phyloP scores from a whole-genome alignment of 2,888 invertebrate genomes.

The Tetropium fuscum region DNA sequence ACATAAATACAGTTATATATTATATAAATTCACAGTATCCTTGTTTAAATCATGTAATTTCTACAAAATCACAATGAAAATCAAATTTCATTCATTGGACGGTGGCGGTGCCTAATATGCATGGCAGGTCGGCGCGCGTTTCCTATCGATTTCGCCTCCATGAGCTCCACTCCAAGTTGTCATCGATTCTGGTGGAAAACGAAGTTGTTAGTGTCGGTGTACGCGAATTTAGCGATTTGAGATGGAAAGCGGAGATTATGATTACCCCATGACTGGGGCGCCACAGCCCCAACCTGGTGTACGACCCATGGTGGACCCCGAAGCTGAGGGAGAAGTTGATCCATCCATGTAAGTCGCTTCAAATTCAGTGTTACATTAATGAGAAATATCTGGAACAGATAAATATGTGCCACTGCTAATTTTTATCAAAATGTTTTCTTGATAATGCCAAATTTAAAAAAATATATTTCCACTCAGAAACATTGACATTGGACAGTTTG shows the following conservation, averaged over 20 bases:
- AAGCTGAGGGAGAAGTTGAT: slow-evolving; percentile 88
- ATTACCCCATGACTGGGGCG: slow-evolving; percentile 11
- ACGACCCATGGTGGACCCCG: slow-evolving; percentile 84
- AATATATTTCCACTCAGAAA: too few species aligned
- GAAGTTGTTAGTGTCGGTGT: slow-evolving; percentile 18
- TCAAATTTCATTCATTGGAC: slow-evolving; percentile 10
- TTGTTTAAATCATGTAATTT: not conserved
- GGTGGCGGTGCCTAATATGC: slow-evolving; percentile 13
- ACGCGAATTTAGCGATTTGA: slow-evolving; percentile 17
- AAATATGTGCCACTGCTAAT: too few species aligned
- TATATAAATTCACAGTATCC: too few species aligned
- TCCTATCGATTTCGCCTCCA: slow-evolving; percentile 17
- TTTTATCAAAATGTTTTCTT: too few species aligned
- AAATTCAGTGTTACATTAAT: too few species aligned
- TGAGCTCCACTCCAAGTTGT: slow-evolving; percentile 13
- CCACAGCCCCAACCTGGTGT: slow-evolving; percentile 57
- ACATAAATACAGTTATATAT: too few species aligned
- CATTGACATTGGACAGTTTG: too few species aligned
- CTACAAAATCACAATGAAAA: not conserved
- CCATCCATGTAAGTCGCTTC: slow-evolving; percentile 80
- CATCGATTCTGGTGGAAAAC: slow-evolving; percentile 24
- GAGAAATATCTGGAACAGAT: too few species aligned
- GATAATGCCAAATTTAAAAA: too few species aligned
- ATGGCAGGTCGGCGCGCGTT: slow-evolving; percentile 10
- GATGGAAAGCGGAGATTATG: slow-evolving; percentile 21